Evolutionary conservation across 2,888 invertebrate genomes (phyloP).

Genomic region (Megalurothrips usitatus): DNA sequence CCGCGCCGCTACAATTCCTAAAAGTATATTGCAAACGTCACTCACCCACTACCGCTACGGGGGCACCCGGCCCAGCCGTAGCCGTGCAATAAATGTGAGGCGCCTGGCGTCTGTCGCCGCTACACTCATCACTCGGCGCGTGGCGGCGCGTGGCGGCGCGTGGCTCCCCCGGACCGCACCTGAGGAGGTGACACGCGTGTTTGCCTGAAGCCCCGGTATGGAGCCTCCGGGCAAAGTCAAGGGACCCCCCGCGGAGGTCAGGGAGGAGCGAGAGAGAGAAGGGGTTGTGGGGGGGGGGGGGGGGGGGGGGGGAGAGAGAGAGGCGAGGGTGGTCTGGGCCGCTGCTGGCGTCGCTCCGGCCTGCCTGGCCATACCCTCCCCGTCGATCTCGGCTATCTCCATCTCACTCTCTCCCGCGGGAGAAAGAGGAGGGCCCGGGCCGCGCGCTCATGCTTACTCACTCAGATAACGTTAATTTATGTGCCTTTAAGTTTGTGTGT

Average conservation of each 20-base stretch:
- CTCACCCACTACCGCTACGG: background rate
- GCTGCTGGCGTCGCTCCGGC: background rate
- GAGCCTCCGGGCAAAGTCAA: too few relatives aligned
- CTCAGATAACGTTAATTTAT: conserved; percentile 27
- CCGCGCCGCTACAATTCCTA: background rate
- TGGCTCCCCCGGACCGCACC: too few relatives aligned
- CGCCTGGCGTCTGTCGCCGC: too few relatives aligned
- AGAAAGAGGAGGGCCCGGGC: background rate
- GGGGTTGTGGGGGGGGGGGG: background rate
- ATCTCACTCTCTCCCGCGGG: conserved; percentile 17
- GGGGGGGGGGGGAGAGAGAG: background rate
- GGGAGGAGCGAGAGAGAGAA: too few relatives aligned
- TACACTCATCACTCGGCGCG: too few relatives aligned
- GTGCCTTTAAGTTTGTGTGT: conserved; percentile 9
- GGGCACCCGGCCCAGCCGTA: too few relatives aligned
- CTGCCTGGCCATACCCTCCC: background rate
- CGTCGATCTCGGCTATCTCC: conserved; percentile 18
- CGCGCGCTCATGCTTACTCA: conserved; percentile 22
- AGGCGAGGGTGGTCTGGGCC: background rate
- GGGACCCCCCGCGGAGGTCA: too few relatives aligned
- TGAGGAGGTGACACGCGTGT: too few relatives aligned
- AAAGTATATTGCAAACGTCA: background rate
- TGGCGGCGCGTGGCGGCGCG: too few relatives aligned
- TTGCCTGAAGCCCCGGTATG: too few relatives aligned
- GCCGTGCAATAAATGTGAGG: too few relatives aligned